A percentile compares a stretch with the other conserved stretches of the same genome.
Conservation (phyloP, 1,140 invertebrate genomes). For the Samia ricini region DNA sequence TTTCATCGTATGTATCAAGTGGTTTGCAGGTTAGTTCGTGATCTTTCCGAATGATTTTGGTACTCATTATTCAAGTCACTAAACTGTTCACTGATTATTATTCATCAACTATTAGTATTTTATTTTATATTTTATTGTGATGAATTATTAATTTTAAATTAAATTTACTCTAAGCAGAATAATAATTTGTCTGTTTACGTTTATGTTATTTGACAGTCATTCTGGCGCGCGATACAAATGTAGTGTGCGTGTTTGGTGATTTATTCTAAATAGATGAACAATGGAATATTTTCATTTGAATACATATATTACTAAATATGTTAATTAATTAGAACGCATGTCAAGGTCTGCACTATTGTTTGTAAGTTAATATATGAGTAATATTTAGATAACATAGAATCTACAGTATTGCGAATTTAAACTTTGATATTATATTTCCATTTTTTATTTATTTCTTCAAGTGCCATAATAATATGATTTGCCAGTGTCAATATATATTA, state of each 20-base stretch:
- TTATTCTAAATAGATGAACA: not conserved
- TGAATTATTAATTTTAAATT: not conserved
- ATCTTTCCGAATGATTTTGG: constrained; percentile 35
- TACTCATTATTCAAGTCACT: constrained; percentile 33
- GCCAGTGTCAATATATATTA: not conserved
- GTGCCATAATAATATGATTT: not conserved
- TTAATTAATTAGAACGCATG: constrained; percentile 5
- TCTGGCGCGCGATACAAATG: constrained; percentile 36
- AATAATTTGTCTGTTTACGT: constrained; percentile 37
- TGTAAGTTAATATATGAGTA: not conserved
- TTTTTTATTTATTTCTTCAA: not conserved
- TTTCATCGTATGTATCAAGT: constrained; percentile 49
- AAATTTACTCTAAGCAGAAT: not conserved
- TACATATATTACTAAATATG: not conserved
- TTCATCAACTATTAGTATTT: constrained; percentile 1
- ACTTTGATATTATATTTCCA: not conserved
- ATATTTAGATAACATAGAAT: constrained; percentile 1
- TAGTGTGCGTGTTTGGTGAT: constrained; percentile 1
- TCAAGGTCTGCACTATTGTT: constrained; percentile 5
- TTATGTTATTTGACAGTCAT: constrained; percentile 28
- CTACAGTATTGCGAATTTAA: not conserved
- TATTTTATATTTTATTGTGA: not conserved
- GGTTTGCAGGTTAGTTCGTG: constrained; percentile 60
- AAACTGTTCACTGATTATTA: constrained; percentile 3
- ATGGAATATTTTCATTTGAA: not conserved